Evolutionary conservation across 2,113 vertebrate species (phyloP).

Genomic region (Myiagra hebetior): DNA sequence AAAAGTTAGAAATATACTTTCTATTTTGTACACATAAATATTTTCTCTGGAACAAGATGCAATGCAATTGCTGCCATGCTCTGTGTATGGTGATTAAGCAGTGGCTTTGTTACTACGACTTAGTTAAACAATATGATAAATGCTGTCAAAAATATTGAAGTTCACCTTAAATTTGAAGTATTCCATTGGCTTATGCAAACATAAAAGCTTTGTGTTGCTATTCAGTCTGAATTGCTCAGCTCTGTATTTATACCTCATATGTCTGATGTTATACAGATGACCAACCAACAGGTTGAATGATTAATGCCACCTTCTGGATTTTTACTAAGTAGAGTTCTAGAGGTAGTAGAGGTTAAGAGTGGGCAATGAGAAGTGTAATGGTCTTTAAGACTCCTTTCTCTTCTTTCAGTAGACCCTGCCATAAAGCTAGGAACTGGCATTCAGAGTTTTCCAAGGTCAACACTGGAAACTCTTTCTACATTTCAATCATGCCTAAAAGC

Average conservation of each 20-base stretch:
- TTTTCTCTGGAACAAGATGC: background rate
- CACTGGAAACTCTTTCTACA: background rate
- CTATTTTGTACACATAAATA: background rate
- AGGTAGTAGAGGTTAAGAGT: background rate
- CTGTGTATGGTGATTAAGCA: background rate
- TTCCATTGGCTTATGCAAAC: background rate
- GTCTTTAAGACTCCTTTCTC: background rate
- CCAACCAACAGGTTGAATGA: background rate
- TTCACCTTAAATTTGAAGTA: background rate
- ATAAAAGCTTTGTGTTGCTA: background rate
- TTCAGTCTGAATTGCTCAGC: background rate
- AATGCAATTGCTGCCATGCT: background rate
- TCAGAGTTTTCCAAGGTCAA: background rate
- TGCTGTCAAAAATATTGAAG: background rate
- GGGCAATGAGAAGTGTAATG: background rate
- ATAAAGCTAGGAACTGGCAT: background rate
- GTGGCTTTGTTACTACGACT: background rate
- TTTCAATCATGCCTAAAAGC: background rate
- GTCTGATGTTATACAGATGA: background rate
- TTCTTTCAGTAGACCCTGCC: background rate
- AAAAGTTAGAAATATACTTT: background rate
- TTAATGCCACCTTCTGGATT: background rate
- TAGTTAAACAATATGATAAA: background rate
- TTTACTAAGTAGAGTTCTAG: background rate
- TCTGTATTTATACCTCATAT: background rate